A percentile compares a stretch with the other conserved stretches of the same genome.
These are phyloP conservation scores for Perdita meconis DNA, from an alignment of 2,888 invertebrate genomes.

Conservation along the genomic window DNA sequence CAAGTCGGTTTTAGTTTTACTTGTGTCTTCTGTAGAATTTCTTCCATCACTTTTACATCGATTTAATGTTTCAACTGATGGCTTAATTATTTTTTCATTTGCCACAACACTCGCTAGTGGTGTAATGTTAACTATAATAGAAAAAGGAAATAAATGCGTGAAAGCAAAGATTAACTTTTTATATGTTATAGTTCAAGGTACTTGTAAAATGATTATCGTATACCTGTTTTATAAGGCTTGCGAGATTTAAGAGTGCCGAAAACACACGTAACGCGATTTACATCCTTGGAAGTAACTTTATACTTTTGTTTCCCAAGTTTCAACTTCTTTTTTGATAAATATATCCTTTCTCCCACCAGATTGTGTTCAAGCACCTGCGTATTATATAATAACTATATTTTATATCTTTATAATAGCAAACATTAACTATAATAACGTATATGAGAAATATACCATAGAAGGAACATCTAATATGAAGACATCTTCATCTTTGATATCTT, in stretches of 20 bases:
- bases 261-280: slow-evolving; percentile 57
- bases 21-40: background rate
- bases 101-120: slow-evolving; percentile 1
- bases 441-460: slow-evolving; percentile 51
- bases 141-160: background rate
- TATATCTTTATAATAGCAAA: background rate
- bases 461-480: slow-evolving; percentile 73
- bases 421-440: background rate
- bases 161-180: background rate
- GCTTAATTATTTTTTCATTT: background rate
- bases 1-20: background rate
- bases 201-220: background rate
- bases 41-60: background rate
- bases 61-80: background rate
- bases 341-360: slow-evolving; percentile 56
- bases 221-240: slow-evolving; percentile 65
- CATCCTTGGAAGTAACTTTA: slow-evolving; percentile 40
- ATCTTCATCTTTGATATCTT: slow-evolving; percentile 61
- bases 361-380: slow-evolving; percentile 21
- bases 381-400: background rate
- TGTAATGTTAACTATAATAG: slow-evolving; percentile 31
- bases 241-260: slow-evolving; percentile 52
- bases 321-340: slow-evolving; percentile 58
- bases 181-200: background rate
- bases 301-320: slow-evolving; percentile 63